These are phyloP conservation scores for Caenorhabditis wallacei DNA, from an alignment of 2,888 invertebrate species.

Conservation along the genomic window DNA sequence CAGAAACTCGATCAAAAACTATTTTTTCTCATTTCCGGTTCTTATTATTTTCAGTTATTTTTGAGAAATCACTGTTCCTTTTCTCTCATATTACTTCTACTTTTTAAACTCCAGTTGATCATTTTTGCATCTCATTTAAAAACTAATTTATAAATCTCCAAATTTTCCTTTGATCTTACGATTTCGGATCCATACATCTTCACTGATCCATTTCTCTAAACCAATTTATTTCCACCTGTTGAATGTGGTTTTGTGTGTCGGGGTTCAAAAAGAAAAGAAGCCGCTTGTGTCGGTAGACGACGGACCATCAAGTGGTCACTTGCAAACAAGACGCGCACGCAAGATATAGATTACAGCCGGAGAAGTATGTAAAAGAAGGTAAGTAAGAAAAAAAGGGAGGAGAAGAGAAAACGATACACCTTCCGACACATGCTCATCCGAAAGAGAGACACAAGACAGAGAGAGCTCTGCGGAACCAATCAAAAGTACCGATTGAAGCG, in stretches of 20 bases:
- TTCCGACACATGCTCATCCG: slow-evolving; percentile 36
- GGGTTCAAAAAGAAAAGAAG: slow-evolving; percentile 29
- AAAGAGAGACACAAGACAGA: not conserved
- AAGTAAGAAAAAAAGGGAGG: slow-evolving; percentile 28
- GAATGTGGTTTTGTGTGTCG: slow-evolving; percentile 5
- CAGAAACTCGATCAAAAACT: not conserved
- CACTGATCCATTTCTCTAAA: not conserved
- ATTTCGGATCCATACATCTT: not conserved
- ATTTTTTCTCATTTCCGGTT: not conserved
- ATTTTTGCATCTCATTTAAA: not conserved
- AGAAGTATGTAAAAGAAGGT: slow-evolving; percentile 21
- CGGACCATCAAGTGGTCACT: slow-evolving; percentile 46
- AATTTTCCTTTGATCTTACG: not conserved
- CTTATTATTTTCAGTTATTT: not conserved
- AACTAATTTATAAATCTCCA: not conserved
- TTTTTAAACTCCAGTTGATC: too few species aligned
- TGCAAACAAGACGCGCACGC: slow-evolving; percentile 30
- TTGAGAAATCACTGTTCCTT: too few species aligned
- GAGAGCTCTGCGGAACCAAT: slow-evolving; percentile 37
- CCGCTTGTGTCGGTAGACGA: slow-evolving; percentile 11
- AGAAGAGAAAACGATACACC: slow-evolving; percentile 20
- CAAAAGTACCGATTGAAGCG: slow-evolving; percentile 16
- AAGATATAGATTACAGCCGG: slow-evolving; percentile 51
- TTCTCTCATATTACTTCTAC: too few species aligned
- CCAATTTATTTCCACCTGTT: slow-evolving; percentile 32